Evolutionary conservation across 2,888 invertebrate species (phyloP).

Genomic region (Oxycera nigricornis): DNA sequence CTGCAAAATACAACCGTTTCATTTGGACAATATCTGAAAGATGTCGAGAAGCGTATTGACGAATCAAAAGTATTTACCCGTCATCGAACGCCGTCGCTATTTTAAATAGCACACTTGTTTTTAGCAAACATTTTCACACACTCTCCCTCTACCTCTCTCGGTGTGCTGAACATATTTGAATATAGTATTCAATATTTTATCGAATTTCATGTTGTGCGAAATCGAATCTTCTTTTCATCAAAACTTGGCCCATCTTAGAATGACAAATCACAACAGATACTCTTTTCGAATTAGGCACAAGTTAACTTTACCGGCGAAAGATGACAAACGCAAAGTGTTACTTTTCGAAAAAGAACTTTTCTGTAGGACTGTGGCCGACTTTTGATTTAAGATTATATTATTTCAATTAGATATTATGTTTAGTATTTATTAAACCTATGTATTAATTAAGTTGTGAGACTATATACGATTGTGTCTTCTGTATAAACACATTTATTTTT

Average conservation of each 20-base stretch:
- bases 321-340: too few relatives aligned
- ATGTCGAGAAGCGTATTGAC: slow-evolving; percentile 62
- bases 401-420: background rate
- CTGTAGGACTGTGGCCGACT: slow-evolving; percentile 38
- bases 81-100: background rate
- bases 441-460: slow-evolving; percentile 5
- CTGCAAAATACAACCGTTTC: slow-evolving; percentile 73
- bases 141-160: too few relatives aligned
- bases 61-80: slow-evolving; percentile 42
- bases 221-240: slow-evolving; percentile 32
- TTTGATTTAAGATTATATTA: slow-evolving; percentile 24
- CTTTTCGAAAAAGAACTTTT: slow-evolving; percentile 19
- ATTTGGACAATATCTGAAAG: slow-evolving; percentile 70
- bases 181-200: too few relatives aligned
- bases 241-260: slow-evolving; percentile 39
- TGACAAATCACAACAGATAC: background rate
- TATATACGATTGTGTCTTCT: slow-evolving; percentile 15
- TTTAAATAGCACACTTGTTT: too few relatives aligned
- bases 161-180: too few relatives aligned
- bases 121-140: too few relatives aligned
- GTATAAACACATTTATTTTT: slow-evolving; percentile 20
- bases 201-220: too few relatives aligned
- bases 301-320: background rate
- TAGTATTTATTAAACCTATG: slow-evolving; percentile 19
- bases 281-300: background rate